Conservation (phyloP, 2,797 vertebrate genomes). For the Liparis tanakae region DNA sequence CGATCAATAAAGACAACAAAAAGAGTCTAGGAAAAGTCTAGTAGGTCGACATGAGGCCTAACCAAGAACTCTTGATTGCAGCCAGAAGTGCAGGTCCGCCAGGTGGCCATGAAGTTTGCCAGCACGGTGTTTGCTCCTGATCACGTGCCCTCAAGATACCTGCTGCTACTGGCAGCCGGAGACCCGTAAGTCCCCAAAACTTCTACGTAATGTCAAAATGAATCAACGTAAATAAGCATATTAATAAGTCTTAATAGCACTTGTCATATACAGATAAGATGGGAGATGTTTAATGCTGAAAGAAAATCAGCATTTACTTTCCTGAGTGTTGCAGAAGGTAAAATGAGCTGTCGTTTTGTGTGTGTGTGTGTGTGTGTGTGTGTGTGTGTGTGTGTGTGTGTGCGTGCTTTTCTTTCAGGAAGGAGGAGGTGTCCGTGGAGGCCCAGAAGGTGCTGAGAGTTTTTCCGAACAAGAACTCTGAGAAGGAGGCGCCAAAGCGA, state of each 20-base stretch:
- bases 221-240: background rate
- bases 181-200: conserved; percentile 88
- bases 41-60: background rate
- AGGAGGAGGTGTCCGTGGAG: conserved; percentile 94
- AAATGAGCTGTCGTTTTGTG: conserved; percentile 9
- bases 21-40: background rate
- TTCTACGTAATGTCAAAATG: background rate
- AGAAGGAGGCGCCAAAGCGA: conserved; percentile 87
- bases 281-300: background rate
- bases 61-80: conserved; percentile 60
- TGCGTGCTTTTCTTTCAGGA: conserved; percentile 73
- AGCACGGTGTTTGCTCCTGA: conserved; percentile 94
- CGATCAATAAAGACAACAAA: background rate
- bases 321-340: background rate
- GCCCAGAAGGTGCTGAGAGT: conserved; percentile 90
- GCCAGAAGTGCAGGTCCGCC: conserved; percentile 98
- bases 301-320: background rate
- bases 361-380: conserved; percentile 14
- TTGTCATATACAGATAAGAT: background rate
- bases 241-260: background rate
- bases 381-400: conserved; percentile 24
- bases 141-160: conserved; percentile 97
- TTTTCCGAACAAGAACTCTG: conserved; percentile 84
- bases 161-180: conserved; percentile 95
- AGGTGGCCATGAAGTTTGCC: conserved; percentile 98